Base-by-base conservation (phyloP, 2,888 invertebrate species). In the Linnaemya tessellans region DNA sequence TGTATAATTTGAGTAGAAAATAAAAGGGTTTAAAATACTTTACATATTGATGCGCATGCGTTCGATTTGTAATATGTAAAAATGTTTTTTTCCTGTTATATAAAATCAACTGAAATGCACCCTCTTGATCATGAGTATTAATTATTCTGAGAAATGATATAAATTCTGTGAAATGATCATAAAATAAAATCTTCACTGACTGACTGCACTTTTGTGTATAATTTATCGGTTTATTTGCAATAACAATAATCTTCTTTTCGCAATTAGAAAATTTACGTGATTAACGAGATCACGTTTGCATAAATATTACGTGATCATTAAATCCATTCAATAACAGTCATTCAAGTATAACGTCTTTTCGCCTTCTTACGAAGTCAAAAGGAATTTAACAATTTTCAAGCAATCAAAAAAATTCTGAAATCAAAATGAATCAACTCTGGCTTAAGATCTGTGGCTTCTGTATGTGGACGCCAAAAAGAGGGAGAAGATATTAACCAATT, bases 211-310 rank as follows among this genome's bases (percentile, higher is more conserved):
- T 56, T 58, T 74, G 41, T 58, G 15, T 62, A 60, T 60, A 80
- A 74, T 81, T 81, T 81, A 75, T 70, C 11, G 38, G 22, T 74
- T 80, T 56, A 56, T 75, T 68, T 43, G 20, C 25, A 75, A 81
- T 62, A 81, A 82, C 30, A 70, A 73, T 84, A 43, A 62, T 64
- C 18, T 60, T 71, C 65, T 67, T 62, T 80, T 60, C 10, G 56
- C 58, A 83, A 84, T 80, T 74, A 68, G 64, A 74, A 79, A 84
- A 20, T 75, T 79, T 85, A 82, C 82, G 75, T 80, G 85, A 85
- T 85, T 82, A 79, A 82, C 82, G 85, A 85, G 81, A 82, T 75
- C 85, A 85, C 85, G 82, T 85, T 80, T 85, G 18, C 71, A 82
- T 65, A 43, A 79, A 67, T 71, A 73, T 71, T 85, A 85, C 82